phyloP scores from a whole-genome alignment of 2,888 invertebrate species.

The Patella ulyssiponensis region DNA sequence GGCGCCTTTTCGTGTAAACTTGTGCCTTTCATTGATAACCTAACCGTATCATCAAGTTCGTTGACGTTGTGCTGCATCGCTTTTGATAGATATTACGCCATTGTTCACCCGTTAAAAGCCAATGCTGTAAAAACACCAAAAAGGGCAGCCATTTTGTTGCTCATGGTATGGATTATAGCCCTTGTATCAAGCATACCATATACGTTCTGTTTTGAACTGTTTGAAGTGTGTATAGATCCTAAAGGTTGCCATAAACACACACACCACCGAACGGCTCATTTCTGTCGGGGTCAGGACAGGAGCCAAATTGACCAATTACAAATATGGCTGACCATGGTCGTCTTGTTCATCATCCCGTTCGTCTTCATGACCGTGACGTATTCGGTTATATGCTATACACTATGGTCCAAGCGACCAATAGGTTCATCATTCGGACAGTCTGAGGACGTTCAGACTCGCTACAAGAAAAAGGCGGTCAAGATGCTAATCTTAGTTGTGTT shows the following conservation, averaged over 20 bases:
- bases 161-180: conserved; percentile 48
- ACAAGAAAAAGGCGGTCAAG: conserved; percentile 54
- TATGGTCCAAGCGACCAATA: conserved; percentile 50
- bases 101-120: conserved; percentile 53
- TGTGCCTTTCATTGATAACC: conserved; percentile 47
- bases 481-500: conserved; percentile 56
- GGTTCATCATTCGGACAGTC: conserved; percentile 30
- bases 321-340: conserved; percentile 42
- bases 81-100: conserved; percentile 55
- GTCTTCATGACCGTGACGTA: conserved; percentile 48
- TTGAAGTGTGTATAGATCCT: conserved; percentile 16
- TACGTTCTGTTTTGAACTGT: conserved; percentile 41
- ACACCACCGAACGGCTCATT: neutral
- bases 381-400: conserved; percentile 48
- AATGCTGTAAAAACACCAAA: conserved; percentile 38
- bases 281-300: conserved; percentile 10
- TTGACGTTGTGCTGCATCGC: conserved; percentile 57
- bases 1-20: conserved; percentile 52
- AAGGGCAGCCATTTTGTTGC: conserved; percentile 41
- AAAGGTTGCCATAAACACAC: conserved; percentile 1
- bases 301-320: conserved; percentile 6
- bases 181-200: conserved; percentile 46
- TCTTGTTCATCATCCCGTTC: conserved; percentile 49
- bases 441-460: conserved; percentile 41
- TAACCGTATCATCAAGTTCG: conserved; percentile 50